These are phyloP conservation scores for Ametastegia equiseti DNA, from an alignment of 2,888 invertebrate genomes.

Conservation along the genomic window DNA sequence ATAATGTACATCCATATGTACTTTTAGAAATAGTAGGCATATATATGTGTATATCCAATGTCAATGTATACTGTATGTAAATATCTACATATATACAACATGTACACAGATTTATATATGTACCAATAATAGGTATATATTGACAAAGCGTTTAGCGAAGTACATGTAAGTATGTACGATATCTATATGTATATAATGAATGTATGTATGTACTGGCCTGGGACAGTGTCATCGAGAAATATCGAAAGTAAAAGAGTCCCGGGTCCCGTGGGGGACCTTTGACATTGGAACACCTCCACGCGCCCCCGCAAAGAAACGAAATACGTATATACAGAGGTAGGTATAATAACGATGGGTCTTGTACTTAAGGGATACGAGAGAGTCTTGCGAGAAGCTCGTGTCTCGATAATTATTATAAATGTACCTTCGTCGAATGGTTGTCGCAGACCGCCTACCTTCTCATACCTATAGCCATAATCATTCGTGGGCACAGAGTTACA, in stretches of 20 bases:
- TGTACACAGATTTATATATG: too few species aligned
- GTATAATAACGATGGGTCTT: conserved; percentile 44
- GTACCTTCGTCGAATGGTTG: conserved; percentile 35
- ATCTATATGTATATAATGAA: background rate
- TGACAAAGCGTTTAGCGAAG: background rate
- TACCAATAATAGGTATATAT: background rate
- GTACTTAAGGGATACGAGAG: conserved; percentile 20
- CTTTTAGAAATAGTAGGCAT: background rate
- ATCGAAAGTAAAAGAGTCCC: background rate
- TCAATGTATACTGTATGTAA: too few species aligned
- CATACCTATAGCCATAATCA: background rate
- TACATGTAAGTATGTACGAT: background rate
- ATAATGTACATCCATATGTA: background rate
- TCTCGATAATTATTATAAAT: conserved; percentile 48
- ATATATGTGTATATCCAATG: too few species aligned
- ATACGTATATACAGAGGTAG: too few species aligned
- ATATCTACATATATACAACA: too few species aligned
- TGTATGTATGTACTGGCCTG: background rate
- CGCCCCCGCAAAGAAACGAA: conserved; percentile 33
- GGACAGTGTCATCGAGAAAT: background rate
- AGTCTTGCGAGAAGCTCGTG: background rate
- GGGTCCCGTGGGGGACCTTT: conserved; percentile 5
- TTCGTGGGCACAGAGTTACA: background rate
- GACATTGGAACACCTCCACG: conserved; percentile 29
- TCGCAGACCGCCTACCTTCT: conserved; percentile 13